Base-by-base conservation (phyloP, 30 jellyfish, hydroid and myxozoan genomes). In the Turritopsis rubra region DNA sequence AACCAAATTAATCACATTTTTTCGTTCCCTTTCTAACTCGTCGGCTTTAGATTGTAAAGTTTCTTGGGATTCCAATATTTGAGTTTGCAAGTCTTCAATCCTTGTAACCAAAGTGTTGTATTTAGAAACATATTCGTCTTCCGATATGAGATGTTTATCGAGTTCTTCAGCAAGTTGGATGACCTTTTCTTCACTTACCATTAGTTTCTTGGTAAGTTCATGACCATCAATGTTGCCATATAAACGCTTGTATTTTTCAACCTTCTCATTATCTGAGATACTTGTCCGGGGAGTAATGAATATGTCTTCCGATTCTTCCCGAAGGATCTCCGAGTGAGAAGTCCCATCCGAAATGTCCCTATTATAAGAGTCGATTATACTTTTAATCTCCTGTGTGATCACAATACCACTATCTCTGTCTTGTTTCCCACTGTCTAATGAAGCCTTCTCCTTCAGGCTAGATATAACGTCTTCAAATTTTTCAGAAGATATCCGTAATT, bases 11-110 rank as follows among this genome's bases (percentile, higher is more conserved):
- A 87, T 78, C 54, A 94, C 95, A 72, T 94, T 94, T 75, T 80
- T 83, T 18, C 99, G 90, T 26, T 94, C 99, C 29, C 83, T 86
- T 29, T 94, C 99, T 1, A 94, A 91, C 54, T 94, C 97, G 5
- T 90, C 95, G 8, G 89, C 89, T 82, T 94, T 94, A 13, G 89
- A 65, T n/a, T 94, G 93, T 66, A 92, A 60, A 53, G 90, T 28
- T 0, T 88, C 95, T 53, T 84, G 94, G 0, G 98, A 65, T 21
- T 87, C 98, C 24, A 79, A 29, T 72, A 92, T 79, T 80, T 92
- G 95, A 5, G 29, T 81, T 80, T 89, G 88, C 92, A 92, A 75
- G 22, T 91, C 83, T 41, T 80, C 93, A 53, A 88, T 82, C 21
- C 88, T 30, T 21, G 28, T 28, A 20, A 31, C 82, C 0, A 82